Evolutionary conservation across 2,113 vertebrate species (phyloP), one percentile per base, ranked within the genome.

Genomic region (Parotia lawesii): DNA sequence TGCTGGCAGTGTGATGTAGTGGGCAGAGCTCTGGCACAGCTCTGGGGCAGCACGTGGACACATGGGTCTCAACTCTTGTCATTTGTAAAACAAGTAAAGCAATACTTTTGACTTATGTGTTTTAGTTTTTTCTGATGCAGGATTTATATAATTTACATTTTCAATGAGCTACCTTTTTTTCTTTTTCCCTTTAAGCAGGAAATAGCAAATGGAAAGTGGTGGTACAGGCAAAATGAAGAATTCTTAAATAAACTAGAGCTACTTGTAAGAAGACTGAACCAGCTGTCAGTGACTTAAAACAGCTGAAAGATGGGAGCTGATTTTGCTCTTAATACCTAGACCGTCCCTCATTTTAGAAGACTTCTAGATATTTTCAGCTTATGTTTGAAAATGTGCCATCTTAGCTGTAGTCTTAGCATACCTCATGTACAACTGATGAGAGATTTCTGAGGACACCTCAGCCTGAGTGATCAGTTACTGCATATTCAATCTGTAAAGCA

Each of bases 271-370:
- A 95, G 81, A 85, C 60, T 64, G 70, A 96, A 74, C 56, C 75
- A 85, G 69, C 79, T 93, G 88, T 84, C 90, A 84, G 40, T 73
- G 42, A 40, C 62, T 89, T 87, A 58, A 56, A 96, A 78, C 61
- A 85, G 66, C 66, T 76, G 69, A 79, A 67, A 74, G 33, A 82
- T 54, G 38, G 37, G 35, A 91, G 37, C 22, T 89, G 91, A 76
- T 92, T 91, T 78, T 89, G 33, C 67, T 95, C 79, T 85, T 94
- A 91, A 72, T 76, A 94, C 47, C 35, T 85, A 89, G 77, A 76
- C 89, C 87, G 60, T 44, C 78, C 89, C 78, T 85, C 6, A 5
- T 83, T 94, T 95, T 85, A 91, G 87, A 89, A 91, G 62, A 31
- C 38, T 70, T 62, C 56, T 79, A 66, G 64, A n/a, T 85, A 77